These are phyloP conservation scores for Bombus vancouverensis DNA, from an alignment of 1,140 invertebrate genomes.

Conservation along the genomic window DNA sequence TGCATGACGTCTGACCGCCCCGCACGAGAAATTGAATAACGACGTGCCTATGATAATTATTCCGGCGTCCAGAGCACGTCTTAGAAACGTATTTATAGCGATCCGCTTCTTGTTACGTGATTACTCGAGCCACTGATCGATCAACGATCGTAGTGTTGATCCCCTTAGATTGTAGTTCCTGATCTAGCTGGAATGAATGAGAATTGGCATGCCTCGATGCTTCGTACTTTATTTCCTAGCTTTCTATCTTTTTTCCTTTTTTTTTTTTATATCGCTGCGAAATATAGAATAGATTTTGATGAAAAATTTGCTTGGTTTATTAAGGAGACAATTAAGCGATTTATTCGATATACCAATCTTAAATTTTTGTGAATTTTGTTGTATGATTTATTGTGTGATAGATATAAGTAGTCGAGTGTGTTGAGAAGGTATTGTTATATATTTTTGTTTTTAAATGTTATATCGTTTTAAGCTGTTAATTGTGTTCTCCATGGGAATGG, in stretches of 20 bases:
- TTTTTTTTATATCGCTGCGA: neutral
- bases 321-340: too few relatives aligned
- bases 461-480: too few relatives aligned
- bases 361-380: too few relatives aligned
- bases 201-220: neutral
- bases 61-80: conserved; percentile 28
- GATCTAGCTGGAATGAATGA: neutral
- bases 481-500: too few relatives aligned
- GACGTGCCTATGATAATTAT: conserved; percentile 45
- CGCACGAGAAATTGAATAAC: conserved; percentile 45
- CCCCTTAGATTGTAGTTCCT: neutral
- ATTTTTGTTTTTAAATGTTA: neutral
- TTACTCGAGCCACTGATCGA: neutral
- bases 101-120: neutral
- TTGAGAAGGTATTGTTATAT: too few relatives aligned
- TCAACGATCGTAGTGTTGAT: neutral
- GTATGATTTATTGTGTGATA: too few relatives aligned
- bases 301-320: too few relatives aligned
- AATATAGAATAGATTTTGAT: neutral
- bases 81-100: conserved; percentile 17
- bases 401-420: too few relatives aligned
- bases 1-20: conserved; percentile 26
- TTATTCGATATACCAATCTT: too few relatives aligned
- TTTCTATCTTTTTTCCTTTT: neutral
- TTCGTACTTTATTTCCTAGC: neutral